phyloP scores from a whole-genome alignment of 2,797 vertebrate genomes.

The Vipera latastei region DNA sequence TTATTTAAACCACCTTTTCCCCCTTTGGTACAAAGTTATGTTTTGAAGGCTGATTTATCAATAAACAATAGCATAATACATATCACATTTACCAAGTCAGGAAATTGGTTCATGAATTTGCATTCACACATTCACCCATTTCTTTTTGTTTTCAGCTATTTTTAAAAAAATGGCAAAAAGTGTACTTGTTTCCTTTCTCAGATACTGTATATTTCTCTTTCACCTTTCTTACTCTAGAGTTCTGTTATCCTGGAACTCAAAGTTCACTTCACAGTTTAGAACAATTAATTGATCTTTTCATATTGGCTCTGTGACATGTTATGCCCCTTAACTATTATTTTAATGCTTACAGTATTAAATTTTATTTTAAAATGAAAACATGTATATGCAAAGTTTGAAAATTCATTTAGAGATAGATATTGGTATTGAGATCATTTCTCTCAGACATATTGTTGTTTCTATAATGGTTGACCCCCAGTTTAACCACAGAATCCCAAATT shows the following conservation, averaged over 20 bases:
- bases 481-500: not conserved
- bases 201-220: conserved; percentile 21
- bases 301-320: conserved; percentile 1
- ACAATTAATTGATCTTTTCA: conserved; percentile 19
- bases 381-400: conserved; percentile 11
- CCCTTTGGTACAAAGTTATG: not conserved
- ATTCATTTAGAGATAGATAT: conserved; percentile 9
- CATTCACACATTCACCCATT: not conserved
- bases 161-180: conserved; percentile 9
- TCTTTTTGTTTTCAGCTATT: not conserved
- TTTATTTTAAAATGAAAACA: conserved; percentile 14
- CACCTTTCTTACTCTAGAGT: conserved; percentile 26
- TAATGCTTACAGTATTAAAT: conserved; percentile 13
- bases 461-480: not conserved
- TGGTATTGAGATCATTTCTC: not conserved
- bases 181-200: conserved; percentile 32
- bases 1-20: not conserved
- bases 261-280: conserved; percentile 44
- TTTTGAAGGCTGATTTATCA: not conserved
- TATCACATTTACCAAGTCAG: not conserved
- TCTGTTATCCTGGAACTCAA: conserved; percentile 26
- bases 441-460: not conserved
- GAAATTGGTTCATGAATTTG: not conserved
- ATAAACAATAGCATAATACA: not conserved
- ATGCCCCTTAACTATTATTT: conserved; percentile 32